Evolutionary conservation across 2,113 vertebrate species (phyloP), one percentile per base, ranked within the genome.

Genomic region (Hemiprocne comata): DNA sequence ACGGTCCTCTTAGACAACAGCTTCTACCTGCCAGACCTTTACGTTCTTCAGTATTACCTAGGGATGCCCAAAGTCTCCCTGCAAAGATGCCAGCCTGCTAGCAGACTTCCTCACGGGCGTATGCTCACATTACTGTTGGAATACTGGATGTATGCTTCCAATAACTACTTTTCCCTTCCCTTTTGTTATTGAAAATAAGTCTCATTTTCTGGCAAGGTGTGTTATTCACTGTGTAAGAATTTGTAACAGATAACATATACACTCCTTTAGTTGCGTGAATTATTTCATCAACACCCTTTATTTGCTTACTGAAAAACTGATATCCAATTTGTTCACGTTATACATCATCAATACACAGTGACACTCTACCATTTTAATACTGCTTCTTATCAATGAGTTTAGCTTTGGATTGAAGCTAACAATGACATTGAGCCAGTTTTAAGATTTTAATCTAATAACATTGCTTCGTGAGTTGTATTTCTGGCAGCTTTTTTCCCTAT

Each of bases 241-340:
- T 53, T 46, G 21, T 69, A 76, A 72, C 13, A 88, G 34, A 71
- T 28, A 90, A 46, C 4, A 38, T 7, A 42, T 0, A 11, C 10
- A 58, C 14, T 73, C 29, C 46, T 36, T 70, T 1, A 1, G 34
- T 5, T 69, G 21, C 0, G 0, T 46, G 17, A 55, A 85, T 72
- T 58, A 82, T 65, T 87, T 72, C 57, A 79, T 75, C 74, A 87
- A 78, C 2, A 6, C 31, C 36, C 33, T 65, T 77, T 44, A 85
- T 34, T 36, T 84, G 38, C 40, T 64, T 44, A 40, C 23, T 93
- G 71, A 69, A 87, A 92, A 79, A 46, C 19, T 60, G 34, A 79
- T 69, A 90, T 76, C 53, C 75, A 73, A 83, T 61, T 46, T 48
- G 50, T 61, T 64, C 25, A 15, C 2, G 1, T 1, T 57, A 54